phyloP scores from a whole-genome alignment of 2,888 invertebrate species.

The Antheraea yamamai region DNA sequence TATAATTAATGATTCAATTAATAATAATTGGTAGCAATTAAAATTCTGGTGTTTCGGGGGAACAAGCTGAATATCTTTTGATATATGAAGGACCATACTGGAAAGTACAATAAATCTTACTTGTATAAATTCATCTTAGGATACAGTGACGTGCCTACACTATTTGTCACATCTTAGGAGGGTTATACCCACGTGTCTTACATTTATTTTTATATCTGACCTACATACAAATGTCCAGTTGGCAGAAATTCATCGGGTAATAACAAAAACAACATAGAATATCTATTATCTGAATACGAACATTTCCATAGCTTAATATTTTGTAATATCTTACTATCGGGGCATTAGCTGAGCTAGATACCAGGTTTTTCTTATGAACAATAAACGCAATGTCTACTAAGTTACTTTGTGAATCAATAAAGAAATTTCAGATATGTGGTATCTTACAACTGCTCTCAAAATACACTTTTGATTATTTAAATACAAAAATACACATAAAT shows the following conservation, averaged over 20 bases:
- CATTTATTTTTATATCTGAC: not conserved
- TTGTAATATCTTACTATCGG: no score
- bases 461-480: no score
- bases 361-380: no score
- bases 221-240: not conserved
- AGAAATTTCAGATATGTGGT: no score
- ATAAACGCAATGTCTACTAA: no score
- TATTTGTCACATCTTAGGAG: conserved; percentile 10
- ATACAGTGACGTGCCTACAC: conserved; percentile 1
- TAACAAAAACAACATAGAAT: not conserved
- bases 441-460: no score
- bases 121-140: conserved; percentile 3
- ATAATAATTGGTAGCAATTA: not conserved
- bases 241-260: not conserved
- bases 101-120: conserved; percentile 6
- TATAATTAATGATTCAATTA: not conserved
- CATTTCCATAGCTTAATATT: no score
- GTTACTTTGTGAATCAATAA: no score
- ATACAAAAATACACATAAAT: no score
- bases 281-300: not conserved
- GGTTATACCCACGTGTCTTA: not conserved
- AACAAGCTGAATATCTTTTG: not conserved
- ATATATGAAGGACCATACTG: not conserved
- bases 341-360: no score
- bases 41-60: not conserved